Base-by-base conservation (phyloP, 2,888 invertebrate species). In the Cryptocephalus moraei region DNA sequence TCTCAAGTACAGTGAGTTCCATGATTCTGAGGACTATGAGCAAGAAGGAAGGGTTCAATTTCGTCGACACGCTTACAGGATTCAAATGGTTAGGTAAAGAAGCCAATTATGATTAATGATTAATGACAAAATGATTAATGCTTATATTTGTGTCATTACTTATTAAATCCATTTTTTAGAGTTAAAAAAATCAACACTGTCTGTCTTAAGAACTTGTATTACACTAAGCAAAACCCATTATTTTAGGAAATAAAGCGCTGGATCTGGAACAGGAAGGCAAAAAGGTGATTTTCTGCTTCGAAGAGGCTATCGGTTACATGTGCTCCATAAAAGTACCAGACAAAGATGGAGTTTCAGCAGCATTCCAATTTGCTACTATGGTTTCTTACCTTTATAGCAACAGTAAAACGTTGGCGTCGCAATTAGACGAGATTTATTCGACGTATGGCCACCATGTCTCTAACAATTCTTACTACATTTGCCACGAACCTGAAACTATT, bases 261-360 rank as follows among this genome's bases (percentile, higher is more conserved):
- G 80, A 91, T 8, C 71, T 94, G 46, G 70, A 83, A 33, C 73
- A 79, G 48, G 70, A 82, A 46, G 86, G 83, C 32, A 88, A 90
- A 60, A 71, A 74, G 9, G 88, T 95, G 0, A 68, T 99, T 45
- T 93, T 96, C 71, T 94, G 95, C 1, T 99, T 89, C 70, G 99
- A 99, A 67, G 99, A 99, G 72, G 96, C 97, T 1, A 96, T 99
- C 64, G 99, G 96, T 0, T 97, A 90, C 66, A 96, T 99, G 96
- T 89, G 90, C 64, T 86, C 87, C n/a, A 77, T 81, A 3, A 73
- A 74, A 6, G 92, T 96, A 4, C 75, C 94, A 4, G 99, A 99
- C 67, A 99, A 99, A 67, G 99, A 99, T 71, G 99, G 99, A 0
- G 79, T 99, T 1, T 86, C 86, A 33, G 95, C 96, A 0, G 91